Base-by-base conservation (phyloP, 2,797 vertebrate species). In the Buphagus erythrorhynchus region DNA sequence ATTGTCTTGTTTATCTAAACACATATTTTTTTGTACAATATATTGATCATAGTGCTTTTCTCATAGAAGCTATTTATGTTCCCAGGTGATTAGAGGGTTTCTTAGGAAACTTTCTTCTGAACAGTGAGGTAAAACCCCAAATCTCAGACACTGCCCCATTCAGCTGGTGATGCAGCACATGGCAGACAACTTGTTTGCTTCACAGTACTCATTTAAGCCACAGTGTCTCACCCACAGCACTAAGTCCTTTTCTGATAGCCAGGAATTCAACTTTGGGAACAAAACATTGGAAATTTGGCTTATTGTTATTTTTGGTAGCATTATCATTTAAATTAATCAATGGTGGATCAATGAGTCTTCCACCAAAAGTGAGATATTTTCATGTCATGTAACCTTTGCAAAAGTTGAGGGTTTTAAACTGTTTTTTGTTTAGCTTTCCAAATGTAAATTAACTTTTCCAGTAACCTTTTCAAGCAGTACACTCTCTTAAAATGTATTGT, bases 401-500 rank as follows among this genome's bases (percentile, higher is more conserved):
- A 61, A 7, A 42, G 21, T 16, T 68, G 24, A 13, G 10, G 6
- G 9, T 11, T 68, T 85, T 52, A 4, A 79, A 38, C 21, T n/a
- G 25, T 14, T 90, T 89, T 67, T 81, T 81, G 57, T 43, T 90
- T 82, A 21, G 28, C 59, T 93, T 97, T 68, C 73, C 86, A 73
- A 94, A 86, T 58, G 36, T 40, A 79, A 90, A 94, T 92, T 74
- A 63, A 40, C 42, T 79, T 91, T 51, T 82, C 29, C 45, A 76
- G 26, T 59, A 33, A 84, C 52, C 51, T 90, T 90, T 55, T 89
- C 91, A 87, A 85, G 76, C 18, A 86, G 22, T 15, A 15, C n/a
- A 43, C 74, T 88, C 51, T 85, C 86, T 90, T 94, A 74, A 95
- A 97, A 91, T 51, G 35, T 63, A 87, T 61, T 75, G n/a, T 83